Conservation (phyloP, 2,888 invertebrate genomes). For the Neoaliturus tenellus region DNA sequence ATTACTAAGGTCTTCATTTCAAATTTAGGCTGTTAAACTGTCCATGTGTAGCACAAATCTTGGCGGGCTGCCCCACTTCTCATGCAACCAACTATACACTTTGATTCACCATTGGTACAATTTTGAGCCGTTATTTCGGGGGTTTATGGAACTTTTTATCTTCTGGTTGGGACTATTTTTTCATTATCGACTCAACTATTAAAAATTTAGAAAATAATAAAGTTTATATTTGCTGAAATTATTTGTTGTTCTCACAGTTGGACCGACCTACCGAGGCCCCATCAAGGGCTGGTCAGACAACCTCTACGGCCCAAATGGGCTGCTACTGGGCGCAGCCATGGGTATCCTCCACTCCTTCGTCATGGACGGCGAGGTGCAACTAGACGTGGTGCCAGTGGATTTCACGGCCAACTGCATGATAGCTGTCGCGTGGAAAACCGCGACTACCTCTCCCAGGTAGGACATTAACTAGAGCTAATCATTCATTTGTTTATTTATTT, state of each 20-base stretch:
- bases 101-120: no score
- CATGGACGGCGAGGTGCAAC: conserved; percentile 80
- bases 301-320: conserved; percentile 80
- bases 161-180: neutral
- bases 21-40: no score
- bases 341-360: conserved; percentile 86
- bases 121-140: no score
- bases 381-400: conserved; percentile 91
- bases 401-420: conserved; percentile 89
- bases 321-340: conserved; percentile 80
- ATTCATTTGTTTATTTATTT: no score
- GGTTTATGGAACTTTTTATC: no score
- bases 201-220: neutral
- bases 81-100: no score
- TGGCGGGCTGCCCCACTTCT: no score
- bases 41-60: no score
- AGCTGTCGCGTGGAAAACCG: conserved; percentile 84
- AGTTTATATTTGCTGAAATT: neutral
- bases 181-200: neutral
- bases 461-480: no score
- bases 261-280: conserved; percentile 83
- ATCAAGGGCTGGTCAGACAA: conserved; percentile 93
- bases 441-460: conserved; percentile 66
- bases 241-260: conserved; percentile 72
- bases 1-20: no score